phyloP scores from a whole-genome alignment of 2,888 invertebrate genomes.

The Epirrita christyi region DNA sequence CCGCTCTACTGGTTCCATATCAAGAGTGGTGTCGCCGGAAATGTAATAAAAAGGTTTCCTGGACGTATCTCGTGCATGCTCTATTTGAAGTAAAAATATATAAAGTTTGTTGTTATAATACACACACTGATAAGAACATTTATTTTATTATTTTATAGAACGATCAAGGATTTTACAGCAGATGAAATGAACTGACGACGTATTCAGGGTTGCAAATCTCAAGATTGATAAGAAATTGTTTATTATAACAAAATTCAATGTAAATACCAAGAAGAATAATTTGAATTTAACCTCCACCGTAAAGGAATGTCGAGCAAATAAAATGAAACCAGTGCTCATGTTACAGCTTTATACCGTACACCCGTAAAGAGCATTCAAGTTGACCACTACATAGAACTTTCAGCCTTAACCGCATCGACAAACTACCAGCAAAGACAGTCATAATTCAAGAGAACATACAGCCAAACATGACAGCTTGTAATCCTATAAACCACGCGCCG shows the following conservation, averaged over 20 bases:
- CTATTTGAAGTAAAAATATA: too few species aligned
- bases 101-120: too few species aligned
- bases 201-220: too few species aligned
- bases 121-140: too few species aligned
- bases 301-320: background rate
- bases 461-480: slow-evolving; percentile 32
- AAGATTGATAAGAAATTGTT: too few species aligned
- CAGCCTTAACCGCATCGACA: slow-evolving; percentile 10
- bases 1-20: slow-evolving; percentile 22
- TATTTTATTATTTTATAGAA: too few species aligned
- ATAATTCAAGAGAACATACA: slow-evolving; percentile 35
- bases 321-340: background rate
- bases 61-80: slow-evolving; percentile 15
- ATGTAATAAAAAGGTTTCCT: slow-evolving; percentile 29
- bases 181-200: too few species aligned
- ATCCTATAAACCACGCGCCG: slow-evolving; percentile 36
- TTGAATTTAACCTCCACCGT: background rate
- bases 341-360: too few species aligned
- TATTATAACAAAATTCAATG: too few species aligned
- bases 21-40: slow-evolving; percentile 29
- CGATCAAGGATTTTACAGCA: too few species aligned
- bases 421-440: slow-evolving; percentile 17
- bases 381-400: slow-evolving; percentile 8
- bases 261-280: background rate
- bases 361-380: background rate